These are phyloP conservation scores for Rhodinocichla rosea DNA, from an alignment of 2,113 vertebrate species.

Conservation along the genomic window DNA sequence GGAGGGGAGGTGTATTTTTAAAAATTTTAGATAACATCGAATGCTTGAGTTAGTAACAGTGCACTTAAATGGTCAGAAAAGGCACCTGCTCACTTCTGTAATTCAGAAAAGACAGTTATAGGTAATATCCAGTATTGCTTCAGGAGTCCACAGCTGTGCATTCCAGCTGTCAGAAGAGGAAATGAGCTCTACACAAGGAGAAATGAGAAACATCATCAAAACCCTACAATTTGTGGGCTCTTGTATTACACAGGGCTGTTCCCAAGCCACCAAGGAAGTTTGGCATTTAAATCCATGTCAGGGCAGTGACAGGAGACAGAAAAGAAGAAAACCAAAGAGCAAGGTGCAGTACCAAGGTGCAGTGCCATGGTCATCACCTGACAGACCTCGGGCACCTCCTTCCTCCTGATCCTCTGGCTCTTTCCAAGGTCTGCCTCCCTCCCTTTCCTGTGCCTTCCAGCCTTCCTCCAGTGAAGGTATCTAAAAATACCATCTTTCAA, in stretches of 20 bases:
- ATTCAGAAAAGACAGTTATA: not conserved
- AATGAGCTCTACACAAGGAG: not conserved
- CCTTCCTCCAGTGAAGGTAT: not conserved
- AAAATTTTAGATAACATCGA: not conserved
- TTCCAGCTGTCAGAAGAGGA: not conserved
- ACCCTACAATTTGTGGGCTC: not conserved
- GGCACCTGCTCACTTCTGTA: not conserved
- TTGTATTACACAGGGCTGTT: not conserved
- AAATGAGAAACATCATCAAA: not conserved
- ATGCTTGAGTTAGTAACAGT: not conserved
- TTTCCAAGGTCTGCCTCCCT: not conserved
- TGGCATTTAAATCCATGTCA: not conserved
- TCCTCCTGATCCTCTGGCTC: not conserved
- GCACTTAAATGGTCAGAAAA: not conserved
- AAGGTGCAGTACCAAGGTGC: not conserved
- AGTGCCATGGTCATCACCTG: not conserved
- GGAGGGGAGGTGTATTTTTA: not conserved
- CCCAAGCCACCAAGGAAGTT: not conserved
- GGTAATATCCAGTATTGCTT: not conserved
- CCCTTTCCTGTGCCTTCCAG: not conserved
- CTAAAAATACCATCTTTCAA: not conserved
- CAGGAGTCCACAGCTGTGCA: not conserved
- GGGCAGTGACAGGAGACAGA: not conserved
- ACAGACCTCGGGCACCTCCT: not conserved
- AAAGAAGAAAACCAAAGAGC: not conserved